These are phyloP conservation scores for Thymelicus lineola DNA, from an alignment of 2,888 invertebrate genomes.

Conservation along the genomic window DNA sequence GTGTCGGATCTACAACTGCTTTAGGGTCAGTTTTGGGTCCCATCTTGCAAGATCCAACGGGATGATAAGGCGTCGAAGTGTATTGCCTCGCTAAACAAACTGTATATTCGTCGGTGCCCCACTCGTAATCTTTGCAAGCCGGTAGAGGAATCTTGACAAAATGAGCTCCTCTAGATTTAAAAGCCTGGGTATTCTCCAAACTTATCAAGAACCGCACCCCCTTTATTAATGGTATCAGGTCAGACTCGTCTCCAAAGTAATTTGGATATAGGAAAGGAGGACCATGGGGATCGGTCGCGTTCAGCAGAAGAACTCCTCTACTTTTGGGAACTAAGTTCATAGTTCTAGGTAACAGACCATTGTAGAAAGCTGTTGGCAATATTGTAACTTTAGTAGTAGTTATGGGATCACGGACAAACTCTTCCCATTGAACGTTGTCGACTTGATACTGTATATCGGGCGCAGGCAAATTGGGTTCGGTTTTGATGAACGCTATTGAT, in stretches of 20 bases:
- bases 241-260: conserved; percentile 84
- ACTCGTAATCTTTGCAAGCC: conserved; percentile 83
- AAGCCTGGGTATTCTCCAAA: conserved; percentile 83
- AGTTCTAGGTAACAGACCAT: conserved; percentile 83
- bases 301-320: conserved; percentile 85
- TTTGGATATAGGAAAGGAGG: conserved; percentile 89
- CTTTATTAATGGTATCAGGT: conserved; percentile 84
- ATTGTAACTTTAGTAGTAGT: conserved; percentile 62
- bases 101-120: conserved; percentile 87
- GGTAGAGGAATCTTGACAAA: conserved; percentile 81
- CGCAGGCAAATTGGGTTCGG: conserved; percentile 67
- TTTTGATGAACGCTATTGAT: conserved; percentile 85
- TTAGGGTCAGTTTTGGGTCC: conserved; percentile 82
- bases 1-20: conserved; percentile 88
- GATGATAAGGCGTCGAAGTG: conserved; percentile 78
- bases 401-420: conserved; percentile 82
- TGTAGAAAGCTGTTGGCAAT: conserved; percentile 85
- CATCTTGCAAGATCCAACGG: conserved; percentile 72
- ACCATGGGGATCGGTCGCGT: conserved; percentile 87
- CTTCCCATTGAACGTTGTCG: conserved; percentile 74
- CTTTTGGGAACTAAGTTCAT: conserved; percentile 86
- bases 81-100: conserved; percentile 86
- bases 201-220: conserved; percentile 85
- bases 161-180: conserved; percentile 82
- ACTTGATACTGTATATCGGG: conserved; percentile 88